phyloP scores from a whole-genome alignment of 2,888 invertebrate species.

The Syrphus vitripennis region DNA sequence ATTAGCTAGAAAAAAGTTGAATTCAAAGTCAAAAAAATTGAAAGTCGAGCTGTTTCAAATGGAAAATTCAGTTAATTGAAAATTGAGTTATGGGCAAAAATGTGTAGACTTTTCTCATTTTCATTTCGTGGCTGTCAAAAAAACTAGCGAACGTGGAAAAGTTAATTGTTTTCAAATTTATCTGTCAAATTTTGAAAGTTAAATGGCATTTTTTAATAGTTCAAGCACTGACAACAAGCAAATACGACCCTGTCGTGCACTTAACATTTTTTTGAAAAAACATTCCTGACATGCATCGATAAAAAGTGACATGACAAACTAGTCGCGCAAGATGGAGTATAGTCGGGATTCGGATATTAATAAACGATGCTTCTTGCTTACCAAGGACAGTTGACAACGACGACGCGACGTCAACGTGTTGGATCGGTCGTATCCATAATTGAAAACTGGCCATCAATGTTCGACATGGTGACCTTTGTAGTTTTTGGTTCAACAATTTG shows the following conservation, averaged over 20 bases:
- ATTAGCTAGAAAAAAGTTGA: too few species aligned
- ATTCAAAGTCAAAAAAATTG: too few species aligned
- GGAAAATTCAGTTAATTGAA: too few species aligned
- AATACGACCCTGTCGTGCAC: neutral
- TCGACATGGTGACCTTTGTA: conserved; percentile 72
- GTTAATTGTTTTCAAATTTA: too few species aligned
- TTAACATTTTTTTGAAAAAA: neutral
- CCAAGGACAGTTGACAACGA: conserved; percentile 82
- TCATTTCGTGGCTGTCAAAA: too few species aligned
- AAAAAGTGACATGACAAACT: conserved; percentile 37
- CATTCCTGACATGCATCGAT: conserved; percentile 71
- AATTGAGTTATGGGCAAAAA: too few species aligned
- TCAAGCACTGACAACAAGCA: too few species aligned
- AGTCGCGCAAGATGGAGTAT: conserved; percentile 27
- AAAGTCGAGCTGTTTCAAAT: too few species aligned
- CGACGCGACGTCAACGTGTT: conserved; percentile 73
- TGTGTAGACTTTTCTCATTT: too few species aligned
- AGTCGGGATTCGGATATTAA: conserved; percentile 10
- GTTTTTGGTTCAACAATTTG: conserved; percentile 83
- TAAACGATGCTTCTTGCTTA: conserved; percentile 82
- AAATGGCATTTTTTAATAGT: too few species aligned
- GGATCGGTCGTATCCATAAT: conserved; percentile 81
- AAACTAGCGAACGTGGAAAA: too few species aligned
- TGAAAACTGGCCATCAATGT: conserved; percentile 74
- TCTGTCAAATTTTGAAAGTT: too few species aligned